Conservation (phyloP, 2,797 vertebrate genomes). For the Phataginus tricuspis region DNA sequence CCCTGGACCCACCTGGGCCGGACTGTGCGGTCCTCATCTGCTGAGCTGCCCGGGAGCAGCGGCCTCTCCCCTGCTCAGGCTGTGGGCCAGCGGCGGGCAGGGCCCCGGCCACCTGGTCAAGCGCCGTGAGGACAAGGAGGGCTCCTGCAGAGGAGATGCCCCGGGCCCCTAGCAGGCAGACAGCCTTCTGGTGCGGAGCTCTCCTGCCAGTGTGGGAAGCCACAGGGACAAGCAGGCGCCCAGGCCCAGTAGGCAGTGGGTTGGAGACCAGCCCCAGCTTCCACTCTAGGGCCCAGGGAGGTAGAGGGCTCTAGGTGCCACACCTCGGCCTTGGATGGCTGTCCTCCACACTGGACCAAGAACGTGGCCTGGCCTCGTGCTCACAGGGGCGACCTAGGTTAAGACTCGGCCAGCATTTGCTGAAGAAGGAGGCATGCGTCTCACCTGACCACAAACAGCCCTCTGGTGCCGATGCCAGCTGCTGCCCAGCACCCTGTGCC, state of each 20-base stretch:
- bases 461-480: accelerated
- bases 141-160: neutral
- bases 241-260: too few relatives aligned
- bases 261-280: neutral
- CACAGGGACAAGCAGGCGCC: too few relatives aligned
- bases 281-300: too few relatives aligned
- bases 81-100: neutral
- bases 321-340: too few relatives aligned
- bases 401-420: neutral
- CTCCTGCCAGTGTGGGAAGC: neutral
- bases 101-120: neutral
- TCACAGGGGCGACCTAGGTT: neutral
- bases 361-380: neutral
- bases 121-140: neutral
- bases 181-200: neutral
- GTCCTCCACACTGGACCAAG: neutral
- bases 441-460: neutral
- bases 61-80: neutral
- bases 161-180: neutral
- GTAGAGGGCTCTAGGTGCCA: too few relatives aligned
- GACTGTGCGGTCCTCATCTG: neutral
- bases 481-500: neutral
- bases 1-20: too few relatives aligned
- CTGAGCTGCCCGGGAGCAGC: accelerated
- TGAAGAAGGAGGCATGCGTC: too few relatives aligned